Conservation (phyloP, 2,888 invertebrate genomes). For the Lymantria dispar region DNA sequence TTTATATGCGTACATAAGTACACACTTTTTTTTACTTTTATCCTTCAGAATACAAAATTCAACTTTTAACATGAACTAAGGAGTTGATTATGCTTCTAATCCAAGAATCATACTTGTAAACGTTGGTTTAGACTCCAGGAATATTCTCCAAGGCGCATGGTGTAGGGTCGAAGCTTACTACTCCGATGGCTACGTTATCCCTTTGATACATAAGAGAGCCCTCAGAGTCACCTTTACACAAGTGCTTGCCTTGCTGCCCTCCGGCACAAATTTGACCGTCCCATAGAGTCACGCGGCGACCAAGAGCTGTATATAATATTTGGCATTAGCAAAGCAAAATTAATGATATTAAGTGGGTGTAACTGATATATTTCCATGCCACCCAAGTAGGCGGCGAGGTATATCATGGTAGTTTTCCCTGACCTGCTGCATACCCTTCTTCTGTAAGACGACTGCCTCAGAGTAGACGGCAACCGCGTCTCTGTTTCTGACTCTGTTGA, state of each 20-base stretch:
- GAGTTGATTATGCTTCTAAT: conserved; percentile 49
- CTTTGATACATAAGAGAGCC: conserved; percentile 78
- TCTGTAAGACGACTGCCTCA: too few species aligned
- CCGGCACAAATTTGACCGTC: conserved; percentile 79
- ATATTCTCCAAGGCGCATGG: conserved; percentile 81
- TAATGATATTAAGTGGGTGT: neutral
- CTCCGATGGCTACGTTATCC: conserved; percentile 65
- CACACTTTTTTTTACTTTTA: too few species aligned
- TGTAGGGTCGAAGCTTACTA: conserved; percentile 84
- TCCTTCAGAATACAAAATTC: too few species aligned
- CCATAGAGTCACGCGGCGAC: conserved; percentile 20
- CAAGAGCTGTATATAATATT: conserved; percentile 11
- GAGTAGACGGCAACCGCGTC: too few species aligned
- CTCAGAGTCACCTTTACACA: conserved; percentile 85
- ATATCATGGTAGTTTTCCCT: too few species aligned
- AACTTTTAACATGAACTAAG: conserved; percentile 15
- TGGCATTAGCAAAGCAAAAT: conserved; percentile 26
- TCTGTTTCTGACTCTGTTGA: too few species aligned
- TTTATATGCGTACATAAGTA: too few species aligned
- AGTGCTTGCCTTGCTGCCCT: conserved; percentile 76
- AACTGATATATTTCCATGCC: neutral
- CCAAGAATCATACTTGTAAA: conserved; percentile 82
- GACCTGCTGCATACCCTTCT: too few species aligned
- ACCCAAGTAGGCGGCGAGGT: too few species aligned
- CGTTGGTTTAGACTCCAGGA: conserved; percentile 85